Percentiles rank a stretch among this genome's conserved stretches.
These are phyloP conservation scores for Deroplatys truncata DNA, from an alignment of 2,888 invertebrate genomes.

Conservation along the genomic window DNA sequence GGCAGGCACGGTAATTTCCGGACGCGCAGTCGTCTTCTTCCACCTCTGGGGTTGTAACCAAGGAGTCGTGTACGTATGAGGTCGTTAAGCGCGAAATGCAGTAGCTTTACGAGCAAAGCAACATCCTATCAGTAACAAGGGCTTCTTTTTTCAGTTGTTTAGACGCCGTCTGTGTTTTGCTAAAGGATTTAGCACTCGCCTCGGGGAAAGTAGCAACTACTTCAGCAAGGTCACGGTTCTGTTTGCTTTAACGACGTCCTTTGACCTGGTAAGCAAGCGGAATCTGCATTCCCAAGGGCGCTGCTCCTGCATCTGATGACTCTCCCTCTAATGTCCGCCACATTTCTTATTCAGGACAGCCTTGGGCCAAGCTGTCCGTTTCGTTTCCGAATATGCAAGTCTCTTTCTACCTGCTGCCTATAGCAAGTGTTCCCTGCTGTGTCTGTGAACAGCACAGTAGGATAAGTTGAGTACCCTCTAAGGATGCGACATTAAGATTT, in stretches of 20 bases:
- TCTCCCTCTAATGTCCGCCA: background rate
- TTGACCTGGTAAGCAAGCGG: background rate
- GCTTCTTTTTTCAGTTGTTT: background rate
- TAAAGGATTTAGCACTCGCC: background rate
- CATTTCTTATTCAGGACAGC: background rate
- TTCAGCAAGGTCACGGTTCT: background rate
- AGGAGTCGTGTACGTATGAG: background rate
- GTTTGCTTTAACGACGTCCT: background rate
- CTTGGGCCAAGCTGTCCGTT: background rate
- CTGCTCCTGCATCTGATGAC: background rate
- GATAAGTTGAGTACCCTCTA: too few species aligned
- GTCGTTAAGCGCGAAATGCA: background rate
- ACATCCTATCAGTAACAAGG: background rate
- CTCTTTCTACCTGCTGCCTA: too few species aligned
- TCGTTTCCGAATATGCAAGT: too few species aligned
- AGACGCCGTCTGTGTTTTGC: background rate
- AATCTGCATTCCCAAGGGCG: background rate
- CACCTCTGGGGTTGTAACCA: too few species aligned
- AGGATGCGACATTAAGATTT: too few species aligned
- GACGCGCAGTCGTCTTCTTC: too few species aligned
- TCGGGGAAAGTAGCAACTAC: background rate
- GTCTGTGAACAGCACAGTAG: too few species aligned
- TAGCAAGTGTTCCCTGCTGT: too few species aligned
- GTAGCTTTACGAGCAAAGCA: background rate
- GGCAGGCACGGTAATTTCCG: too few species aligned